Evolutionary conservation across 1,140 invertebrate species (phyloP), one percentile per base, ranked within the genome.

Genomic region (Pogonomyrmex californicus): DNA sequence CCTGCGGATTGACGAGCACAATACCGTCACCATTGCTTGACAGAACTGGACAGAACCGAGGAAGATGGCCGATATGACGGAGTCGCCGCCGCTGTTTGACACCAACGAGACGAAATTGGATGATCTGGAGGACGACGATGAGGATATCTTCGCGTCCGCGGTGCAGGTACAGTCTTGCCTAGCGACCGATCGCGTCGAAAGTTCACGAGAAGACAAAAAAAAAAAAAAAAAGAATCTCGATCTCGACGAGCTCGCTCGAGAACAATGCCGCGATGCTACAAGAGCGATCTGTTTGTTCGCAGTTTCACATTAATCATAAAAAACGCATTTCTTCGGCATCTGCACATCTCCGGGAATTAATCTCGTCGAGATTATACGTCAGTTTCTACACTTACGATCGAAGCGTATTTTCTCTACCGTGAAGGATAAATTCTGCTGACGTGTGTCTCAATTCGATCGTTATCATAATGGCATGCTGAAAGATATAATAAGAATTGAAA

Each of bases 131-230:
- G 97, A 97, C 82, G 97, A 97, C 88, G 97, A 97, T 87, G 97
- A 97, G 90, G 97, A 98, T 95, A 96, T 98, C 91, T 98, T 98
- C 94, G 96, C 96, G 75, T 98, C 98, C 75, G 97, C 97, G 33
- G 96, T 97, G 87, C 97, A 98, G 96, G 97, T 98, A 96, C 17
- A 6, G 10, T 23, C 0, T 10, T 3, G 1, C 33, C 33, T 14
- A 14, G n/a, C 7, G 23, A 17, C 9, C 41, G 3, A 60, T 4
- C 38, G n/a, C 23, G 12, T 17, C 36, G 23, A n/a, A 2, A 70
- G 10, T 63, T 60, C 23, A 17, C 4, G 44, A 49, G 4, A 14
- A n/a, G 44, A 10, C 17, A 17, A 2, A 30, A 33, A 1, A 17
- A 7, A 2, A 41, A 2, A 23, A 36, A 0, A 14, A 23, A 47